A percentile compares a stretch with the other conserved stretches of the same genome.
Evolutionary conservation across 2,797 vertebrate genomes (phyloP).

Genomic region (Coranthus polyacanthus): DNA sequence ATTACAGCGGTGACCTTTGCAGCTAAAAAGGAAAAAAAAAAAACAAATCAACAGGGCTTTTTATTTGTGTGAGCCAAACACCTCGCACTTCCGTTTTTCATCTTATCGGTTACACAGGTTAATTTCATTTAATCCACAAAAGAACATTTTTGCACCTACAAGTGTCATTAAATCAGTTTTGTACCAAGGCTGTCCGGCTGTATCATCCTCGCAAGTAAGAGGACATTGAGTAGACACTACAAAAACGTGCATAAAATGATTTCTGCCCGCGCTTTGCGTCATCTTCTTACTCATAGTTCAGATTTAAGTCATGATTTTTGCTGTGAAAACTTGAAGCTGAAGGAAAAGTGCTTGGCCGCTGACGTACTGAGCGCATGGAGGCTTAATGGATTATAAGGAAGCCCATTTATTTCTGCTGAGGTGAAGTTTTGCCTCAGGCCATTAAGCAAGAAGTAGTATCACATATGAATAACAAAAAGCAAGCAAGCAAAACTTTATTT

Average conservation of each 20-base stretch:
- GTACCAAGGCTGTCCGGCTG: neutral
- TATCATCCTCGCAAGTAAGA: neutral
- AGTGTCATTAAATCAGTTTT: neutral
- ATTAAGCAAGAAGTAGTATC: neutral
- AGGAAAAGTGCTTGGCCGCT: neutral
- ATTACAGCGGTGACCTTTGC: slow-evolving; percentile 1
- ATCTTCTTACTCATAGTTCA: no score
- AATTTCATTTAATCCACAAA: neutral
- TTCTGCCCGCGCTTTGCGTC: no score
- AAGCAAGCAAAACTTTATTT: no score
- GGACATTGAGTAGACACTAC: neutral
- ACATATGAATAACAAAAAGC: neutral
- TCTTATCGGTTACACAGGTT: neutral
- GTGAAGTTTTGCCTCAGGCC: neutral
- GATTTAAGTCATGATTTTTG: neutral
- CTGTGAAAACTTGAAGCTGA: no score
- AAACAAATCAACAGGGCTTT: neutral
- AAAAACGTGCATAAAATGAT: no score
- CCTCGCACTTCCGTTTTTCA: neutral
- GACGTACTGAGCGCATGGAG: neutral
- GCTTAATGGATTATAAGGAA: neutral
- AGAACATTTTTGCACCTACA: neutral
- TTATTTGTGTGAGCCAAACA: neutral
- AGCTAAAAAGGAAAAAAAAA: neutral
- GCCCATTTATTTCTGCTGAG: neutral